A percentile compares a stretch with the other conserved stretches of the same genome.
Conservation (phyloP, 30 jellyfish, hydroid and myxozoan species). For the Turritopsis dohrnii region DNA sequence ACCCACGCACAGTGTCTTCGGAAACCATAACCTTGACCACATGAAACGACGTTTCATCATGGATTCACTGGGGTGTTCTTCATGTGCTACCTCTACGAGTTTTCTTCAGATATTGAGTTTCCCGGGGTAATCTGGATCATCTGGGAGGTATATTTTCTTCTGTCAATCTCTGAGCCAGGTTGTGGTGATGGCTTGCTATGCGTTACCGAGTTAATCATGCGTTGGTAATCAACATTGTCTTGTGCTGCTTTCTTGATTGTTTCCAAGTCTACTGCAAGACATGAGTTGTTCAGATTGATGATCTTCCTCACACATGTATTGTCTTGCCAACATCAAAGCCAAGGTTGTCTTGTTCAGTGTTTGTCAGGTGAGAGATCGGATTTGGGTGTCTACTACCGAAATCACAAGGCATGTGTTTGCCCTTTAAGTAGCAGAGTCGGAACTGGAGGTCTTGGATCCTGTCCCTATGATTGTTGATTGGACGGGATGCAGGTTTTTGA, state of each 20-base stretch:
- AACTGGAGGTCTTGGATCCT: too few species aligned
- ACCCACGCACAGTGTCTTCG: conserved; percentile 25
- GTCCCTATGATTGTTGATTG: too few species aligned
- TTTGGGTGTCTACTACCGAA: too few species aligned
- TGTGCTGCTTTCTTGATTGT: conserved; percentile 19
- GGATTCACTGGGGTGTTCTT: conserved; percentile 25
- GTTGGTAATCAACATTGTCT: conserved; percentile 12
- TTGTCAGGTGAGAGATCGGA: too few species aligned
- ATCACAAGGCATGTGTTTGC: too few species aligned
- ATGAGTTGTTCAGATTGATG: conserved; percentile 21
- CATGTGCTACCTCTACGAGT: conserved; percentile 24
- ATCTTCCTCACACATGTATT: too few species aligned
- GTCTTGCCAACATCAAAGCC: too few species aligned
- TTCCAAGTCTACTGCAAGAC: too few species aligned
- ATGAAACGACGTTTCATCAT: conserved; percentile 32
- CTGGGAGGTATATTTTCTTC: conserved; percentile 2
- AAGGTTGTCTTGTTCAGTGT: too few species aligned
- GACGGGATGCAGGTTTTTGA: too few species aligned
- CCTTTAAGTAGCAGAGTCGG: too few species aligned
- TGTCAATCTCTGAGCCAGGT: neutral
- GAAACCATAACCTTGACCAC: conserved; percentile 21
- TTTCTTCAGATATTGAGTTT: conserved; percentile 23
- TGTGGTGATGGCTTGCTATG: neutral
- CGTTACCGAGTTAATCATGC: neutral
- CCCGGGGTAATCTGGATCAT: conserved; percentile 4